Evolutionary conservation across 1,140 invertebrate species (phyloP).

Genomic region (Trichonephila inaurata): DNA sequence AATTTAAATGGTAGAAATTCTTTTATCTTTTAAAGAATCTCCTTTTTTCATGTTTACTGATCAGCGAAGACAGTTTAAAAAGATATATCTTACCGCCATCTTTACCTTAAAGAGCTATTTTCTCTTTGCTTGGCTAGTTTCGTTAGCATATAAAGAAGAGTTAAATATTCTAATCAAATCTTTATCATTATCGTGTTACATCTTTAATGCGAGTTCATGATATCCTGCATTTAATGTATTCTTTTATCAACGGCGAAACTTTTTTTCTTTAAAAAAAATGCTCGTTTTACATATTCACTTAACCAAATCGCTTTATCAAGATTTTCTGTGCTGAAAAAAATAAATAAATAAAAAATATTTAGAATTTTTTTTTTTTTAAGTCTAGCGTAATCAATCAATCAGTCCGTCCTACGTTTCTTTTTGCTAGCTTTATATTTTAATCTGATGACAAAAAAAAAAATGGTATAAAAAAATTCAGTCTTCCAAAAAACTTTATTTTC

Average conservation of each 20-base stretch:
- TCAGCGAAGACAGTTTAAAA: background rate
- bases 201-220: slow-evolving; percentile 18
- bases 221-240: slow-evolving; percentile 17
- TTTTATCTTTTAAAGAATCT: background rate
- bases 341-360: background rate
- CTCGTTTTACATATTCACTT: slow-evolving; percentile 70
- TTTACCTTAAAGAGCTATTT: background rate
- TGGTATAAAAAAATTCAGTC: background rate
- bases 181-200: slow-evolving; percentile 26
- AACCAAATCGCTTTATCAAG: slow-evolving; percentile 65
- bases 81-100: background rate
- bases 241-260: slow-evolving; percentile 23
- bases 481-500: slow-evolving; percentile 50
- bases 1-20: background rate
- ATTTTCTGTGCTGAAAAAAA: slow-evolving; percentile 24
- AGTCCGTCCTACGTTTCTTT: slow-evolving; percentile 13
- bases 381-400: slow-evolving; percentile 66
- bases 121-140: background rate
- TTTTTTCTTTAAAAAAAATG: background rate
- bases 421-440: slow-evolving; percentile 65
- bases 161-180: slow-evolving; percentile 62
- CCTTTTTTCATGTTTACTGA: background rate
- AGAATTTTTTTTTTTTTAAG: background rate
- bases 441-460: slow-evolving; percentile 37
- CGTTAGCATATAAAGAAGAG: slow-evolving; percentile 2